These are phyloP conservation scores for Oriolus oriolus DNA, from an alignment of 2,113 vertebrate species.

Conservation along the genomic window DNA sequence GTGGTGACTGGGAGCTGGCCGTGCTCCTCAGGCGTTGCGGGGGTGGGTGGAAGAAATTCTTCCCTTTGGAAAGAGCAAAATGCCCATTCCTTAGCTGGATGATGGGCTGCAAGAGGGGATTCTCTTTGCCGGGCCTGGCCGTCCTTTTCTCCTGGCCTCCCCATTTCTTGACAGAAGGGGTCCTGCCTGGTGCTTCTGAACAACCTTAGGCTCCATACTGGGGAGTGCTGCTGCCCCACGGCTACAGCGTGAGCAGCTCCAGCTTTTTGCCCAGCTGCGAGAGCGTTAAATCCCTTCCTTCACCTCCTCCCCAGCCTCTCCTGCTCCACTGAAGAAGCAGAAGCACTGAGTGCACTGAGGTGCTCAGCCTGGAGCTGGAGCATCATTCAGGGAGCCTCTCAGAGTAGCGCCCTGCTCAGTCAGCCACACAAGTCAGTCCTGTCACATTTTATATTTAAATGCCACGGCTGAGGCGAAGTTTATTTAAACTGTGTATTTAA, in stretches of 20 bases:
- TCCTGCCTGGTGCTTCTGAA: rapidly evolving
- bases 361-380: not conserved
- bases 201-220: rapidly evolving
- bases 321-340: rapidly evolving
- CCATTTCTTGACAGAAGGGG: rapidly evolving
- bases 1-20: not conserved
- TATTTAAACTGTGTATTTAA: not conserved
- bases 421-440: not conserved
- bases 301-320: not conserved
- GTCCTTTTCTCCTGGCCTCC: not conserved
- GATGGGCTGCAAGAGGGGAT: not conserved
- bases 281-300: not conserved
- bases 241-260: not conserved
- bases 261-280: not conserved
- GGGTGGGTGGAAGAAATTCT: not conserved
- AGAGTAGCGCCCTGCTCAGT: not conserved
- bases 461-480: not conserved
- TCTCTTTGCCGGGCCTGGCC: not conserved
- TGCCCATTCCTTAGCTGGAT: not conserved
- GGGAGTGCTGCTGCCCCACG: not conserved
- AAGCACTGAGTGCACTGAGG: not conserved
- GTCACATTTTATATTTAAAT: not conserved
- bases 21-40: rapidly evolving
- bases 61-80: not conserved
- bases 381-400: not conserved